Evolutionary conservation across 2,888 invertebrate species (phyloP).

Genomic region (Metacarcinus magister): DNA sequence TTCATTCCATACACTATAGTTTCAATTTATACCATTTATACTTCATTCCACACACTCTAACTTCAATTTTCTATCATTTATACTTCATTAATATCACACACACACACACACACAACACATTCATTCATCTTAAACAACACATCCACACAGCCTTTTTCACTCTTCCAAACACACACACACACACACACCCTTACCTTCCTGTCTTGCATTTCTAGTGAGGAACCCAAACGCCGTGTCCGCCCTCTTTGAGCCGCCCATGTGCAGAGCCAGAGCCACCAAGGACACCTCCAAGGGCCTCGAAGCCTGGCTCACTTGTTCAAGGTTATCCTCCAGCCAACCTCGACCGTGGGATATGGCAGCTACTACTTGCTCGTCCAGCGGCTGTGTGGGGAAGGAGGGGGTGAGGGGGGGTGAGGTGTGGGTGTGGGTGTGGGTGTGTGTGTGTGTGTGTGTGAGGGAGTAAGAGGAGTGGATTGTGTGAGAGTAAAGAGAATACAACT

Average conservation of each 20-base stretch:
- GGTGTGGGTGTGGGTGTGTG: too few species aligned
- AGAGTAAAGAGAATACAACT: too few species aligned
- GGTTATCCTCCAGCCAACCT: constrained; percentile 81
- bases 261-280: constrained; percentile 94
- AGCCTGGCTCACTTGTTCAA: constrained; percentile 70
- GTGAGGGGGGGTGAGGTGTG: background rate
- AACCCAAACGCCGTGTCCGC: constrained; percentile 93
- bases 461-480: too few species aligned
- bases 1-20: too few species aligned
- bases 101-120: too few species aligned
- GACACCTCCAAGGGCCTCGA: constrained; percentile 88
- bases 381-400: constrained; percentile 65
- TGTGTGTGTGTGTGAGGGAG: too few species aligned
- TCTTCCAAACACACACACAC: background rate
- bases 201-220: constrained; percentile 88
- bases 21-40: too few species aligned
- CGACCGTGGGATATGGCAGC: constrained; percentile 69
- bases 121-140: too few species aligned
- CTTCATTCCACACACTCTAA: background rate
- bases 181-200: constrained; percentile 87
- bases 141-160: background rate
- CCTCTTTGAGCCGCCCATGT: constrained; percentile 92
- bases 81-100: too few species aligned
- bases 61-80: background rate
- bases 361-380: constrained; percentile 77